Evolutionary conservation across 2,888 invertebrate genomes (phyloP), one percentile per base, ranked within the genome.

Genomic region (Drosophila macrospina): DNA sequence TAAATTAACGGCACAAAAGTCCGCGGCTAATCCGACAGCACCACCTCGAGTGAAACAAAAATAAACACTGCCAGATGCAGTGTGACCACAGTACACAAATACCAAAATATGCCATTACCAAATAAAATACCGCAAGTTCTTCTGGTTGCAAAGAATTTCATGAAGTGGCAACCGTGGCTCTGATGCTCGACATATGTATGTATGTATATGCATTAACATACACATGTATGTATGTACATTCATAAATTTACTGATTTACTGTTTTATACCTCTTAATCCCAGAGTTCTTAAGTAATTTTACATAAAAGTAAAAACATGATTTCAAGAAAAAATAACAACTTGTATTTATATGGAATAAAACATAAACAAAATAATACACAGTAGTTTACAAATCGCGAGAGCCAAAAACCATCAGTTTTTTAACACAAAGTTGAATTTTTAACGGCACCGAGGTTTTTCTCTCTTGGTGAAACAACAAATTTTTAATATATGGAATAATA

Each of bases 401-500:
- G 37, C 42, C 32, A 32, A 42, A 16, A 60, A 16, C 32, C 41
- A 37, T n/a, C 7, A 30, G 26, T 30, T 15, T 16, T 37, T 32
- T 52, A 56, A 59, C 54, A 72, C 48, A 68, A 24, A 44, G 37
- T 26, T 34, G 5, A 15, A 54, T 13, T 61, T 63, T 59, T 57
- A 69, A 75, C 51, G 39, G 52, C 63, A 73, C 69, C 69, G 44
- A 60, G 37, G 7, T 3, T 16, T 11, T 52, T 30, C 16, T 42
- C n/a, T 32, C 56, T 56, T 56, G 71, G 86, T 77, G 80, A 57
- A 76, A 79, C 85, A 88, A 88, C 87, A 74, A 84, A 81, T 77
- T 84, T 77, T 67, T 72, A 76, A 74, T 79, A 73, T 80, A 88
- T 84, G 85, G 85, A 85, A 85, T 88, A 88, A 78, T 84, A 88